Percentiles rank a stretch among this genome's conserved stretches.
These are phyloP conservation scores for Callionymus lyra DNA, from an alignment of 2,113 vertebrate genomes.

Conservation along the genomic window DNA sequence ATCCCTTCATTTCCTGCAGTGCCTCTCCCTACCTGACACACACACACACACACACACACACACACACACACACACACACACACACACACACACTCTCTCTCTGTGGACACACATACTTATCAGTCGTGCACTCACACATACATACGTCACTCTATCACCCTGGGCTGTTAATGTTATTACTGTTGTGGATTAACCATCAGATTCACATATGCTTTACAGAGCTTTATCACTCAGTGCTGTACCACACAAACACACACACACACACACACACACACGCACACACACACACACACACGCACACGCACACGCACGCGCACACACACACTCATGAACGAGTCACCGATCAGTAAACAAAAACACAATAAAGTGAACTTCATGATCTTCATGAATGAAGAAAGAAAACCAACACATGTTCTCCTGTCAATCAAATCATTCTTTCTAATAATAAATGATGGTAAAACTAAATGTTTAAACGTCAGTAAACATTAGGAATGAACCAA, in stretches of 20 bases:
- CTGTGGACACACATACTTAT: conserved; percentile 1
- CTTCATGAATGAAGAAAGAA: too few species aligned
- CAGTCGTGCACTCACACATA: conserved; percentile 17
- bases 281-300: neutral
- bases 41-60: conserved; percentile 24
- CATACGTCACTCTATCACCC: conserved; percentile 35
- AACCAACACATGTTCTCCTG: too few species aligned
- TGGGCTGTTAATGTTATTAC: conserved; percentile 61
- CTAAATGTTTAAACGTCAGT: too few species aligned
- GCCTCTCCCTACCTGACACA: conserved; percentile 48
- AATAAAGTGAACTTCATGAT: too few species aligned
- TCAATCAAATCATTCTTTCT: too few species aligned
- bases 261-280: conserved; percentile 9
- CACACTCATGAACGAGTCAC: too few species aligned
- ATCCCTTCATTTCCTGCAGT: conserved; percentile 72
- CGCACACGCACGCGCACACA: conserved; percentile 2
- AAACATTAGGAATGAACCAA: too few species aligned
- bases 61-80: conserved; percentile 16
- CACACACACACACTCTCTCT: conserved; percentile 3
- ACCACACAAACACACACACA: conserved; percentile 5
- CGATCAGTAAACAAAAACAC: too few species aligned
- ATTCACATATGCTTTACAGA: conserved; percentile 65
- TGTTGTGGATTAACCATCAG: conserved; percentile 58
- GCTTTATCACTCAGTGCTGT: conserved; percentile 42
- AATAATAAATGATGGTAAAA: too few species aligned